Base-by-base conservation (phyloP, 2,888 invertebrate genomes). In the Bruchidius siliquastri region DNA sequence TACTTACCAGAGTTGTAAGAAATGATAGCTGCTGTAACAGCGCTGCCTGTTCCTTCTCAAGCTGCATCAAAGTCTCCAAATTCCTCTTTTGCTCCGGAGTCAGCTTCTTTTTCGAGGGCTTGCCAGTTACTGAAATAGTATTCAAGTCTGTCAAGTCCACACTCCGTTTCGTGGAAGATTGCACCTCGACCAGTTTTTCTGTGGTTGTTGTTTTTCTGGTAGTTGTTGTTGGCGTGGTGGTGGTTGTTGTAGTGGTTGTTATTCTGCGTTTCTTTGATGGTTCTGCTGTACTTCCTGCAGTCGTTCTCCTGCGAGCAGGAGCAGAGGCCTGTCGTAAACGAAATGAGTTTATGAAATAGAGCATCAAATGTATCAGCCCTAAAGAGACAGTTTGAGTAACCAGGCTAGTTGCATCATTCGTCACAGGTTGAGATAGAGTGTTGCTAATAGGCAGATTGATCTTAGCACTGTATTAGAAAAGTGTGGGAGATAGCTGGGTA, bases 1-100 rank as follows among this genome's bases (percentile, higher is more conserved):
- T 6, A 75, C 75, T 73, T 80, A 86, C 85, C 82, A 86, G 81
- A 77, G 80, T 84, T 22, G 85, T 85, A 69, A 86, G 80, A 73
- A 86, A 84, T 13, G 85, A 82, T n/a, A 87, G 76, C 75, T 87
- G 87, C 77, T 85, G 80, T 70, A 87, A 79, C 76, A 87, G 80
- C 13, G 83, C 84, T 3, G 84, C 83, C 77, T 87, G 87, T 77
- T 87, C 85, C 75, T 81, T 82, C 77, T 87, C 87, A 70, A 87
- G 78, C 71, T 81, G 81, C 70, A 82, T 83, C 32, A 87, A 79
- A 3, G 83, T 83, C 75, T 84, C 83, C 75, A 87, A 81, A 79
- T 86, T 85, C 75, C 82, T 80, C 74, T 81, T 82, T 74, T 87
- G 87, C 76, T 86, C 83, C 71, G 84, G 83, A 2, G 85, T 85